Base-by-base conservation (phyloP, 2,888 invertebrate genomes). In the Lordiphosa andalusiaca region DNA sequence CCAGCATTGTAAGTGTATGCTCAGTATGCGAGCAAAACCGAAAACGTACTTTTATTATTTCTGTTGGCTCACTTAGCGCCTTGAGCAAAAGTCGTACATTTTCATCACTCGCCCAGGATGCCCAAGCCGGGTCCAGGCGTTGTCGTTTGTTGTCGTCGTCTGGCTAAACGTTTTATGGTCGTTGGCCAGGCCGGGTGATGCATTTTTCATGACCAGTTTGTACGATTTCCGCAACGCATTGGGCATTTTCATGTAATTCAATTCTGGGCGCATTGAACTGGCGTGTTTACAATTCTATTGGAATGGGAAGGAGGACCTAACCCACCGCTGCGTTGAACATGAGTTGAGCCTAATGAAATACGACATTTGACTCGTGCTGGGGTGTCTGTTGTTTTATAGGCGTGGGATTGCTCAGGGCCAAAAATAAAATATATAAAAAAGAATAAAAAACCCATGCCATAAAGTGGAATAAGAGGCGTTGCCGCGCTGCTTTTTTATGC, bases 191-290 rank as follows among this genome's bases (percentile, higher is more conserved):
- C 57, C 62, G 58, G 58, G 68, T 81, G 75, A 74, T 78, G 78
- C 78, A 80, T 80, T 80, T 82, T 80, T 81, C 80, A 81, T 81
- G 83, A 81, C 80, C 80, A 72, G 80, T 76, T 81, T 80, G 83
- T 82, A 80, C 83, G 73, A 83, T 81, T 83, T 80, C 80, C 73
- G 73, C 76, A 73, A 76, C 80, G 80, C 76, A 78, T 61, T 66
- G 66, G 72, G 73, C 82, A 72, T 74, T 77, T 81, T 83, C 73
- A 80, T 70, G 83, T 80, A 80, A 83, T 83, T 83, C 80, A 72
- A 83, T 80, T 80, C 73, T 61, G 67, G 72, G 73, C 73, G 38
- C 58, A 74, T 70, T 68, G 71, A 62, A 65, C 69, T 57, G 54
- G 63, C 64, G 56, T 64, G 67, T 71, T 82, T 69, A 78, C 80